These are phyloP conservation scores for Armadillidium nasatum DNA, from an alignment of 1,140 invertebrate genomes.

Conservation along the genomic window DNA sequence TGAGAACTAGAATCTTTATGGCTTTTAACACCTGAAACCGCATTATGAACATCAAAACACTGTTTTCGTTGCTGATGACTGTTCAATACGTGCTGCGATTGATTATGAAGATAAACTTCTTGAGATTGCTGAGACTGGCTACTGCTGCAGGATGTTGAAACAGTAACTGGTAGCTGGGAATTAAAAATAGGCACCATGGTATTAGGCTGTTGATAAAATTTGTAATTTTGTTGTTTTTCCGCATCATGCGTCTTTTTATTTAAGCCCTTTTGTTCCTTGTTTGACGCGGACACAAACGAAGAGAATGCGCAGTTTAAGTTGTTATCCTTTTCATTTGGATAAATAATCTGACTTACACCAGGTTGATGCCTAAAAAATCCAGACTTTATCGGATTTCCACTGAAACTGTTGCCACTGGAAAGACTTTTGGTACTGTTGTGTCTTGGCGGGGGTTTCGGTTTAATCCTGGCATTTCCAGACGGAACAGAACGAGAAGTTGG, in stretches of 20 bases:
- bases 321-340: slow-evolving; percentile 14
- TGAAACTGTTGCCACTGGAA: slow-evolving; percentile 53
- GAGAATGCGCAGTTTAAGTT: background rate
- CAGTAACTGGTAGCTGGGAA: slow-evolving; percentile 27
- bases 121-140: slow-evolving; percentile 2
- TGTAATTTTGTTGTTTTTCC: slow-evolving; percentile 37
- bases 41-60: background rate
- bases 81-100: background rate
- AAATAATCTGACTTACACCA: slow-evolving; percentile 39
- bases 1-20: background rate
- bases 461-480: slow-evolving; percentile 31
- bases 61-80: background rate
- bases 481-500: slow-evolving; percentile 43
- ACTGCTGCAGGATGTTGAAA: slow-evolving; percentile 20
- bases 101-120: background rate
- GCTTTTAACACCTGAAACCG: background rate
- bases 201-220: slow-evolving; percentile 42
- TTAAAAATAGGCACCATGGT: slow-evolving; percentile 33
- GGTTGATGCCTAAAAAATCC: slow-evolving; percentile 42
- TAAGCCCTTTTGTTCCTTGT: slow-evolving; percentile 20
- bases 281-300: background rate
- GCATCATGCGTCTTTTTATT: slow-evolving; percentile 27
- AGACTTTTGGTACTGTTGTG: slow-evolving; percentile 36
- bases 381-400: slow-evolving; percentile 12
- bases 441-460: slow-evolving; percentile 41